Evolutionary conservation across 2,888 invertebrate genomes (phyloP).

Genomic region (Oscheius sp.): DNA sequence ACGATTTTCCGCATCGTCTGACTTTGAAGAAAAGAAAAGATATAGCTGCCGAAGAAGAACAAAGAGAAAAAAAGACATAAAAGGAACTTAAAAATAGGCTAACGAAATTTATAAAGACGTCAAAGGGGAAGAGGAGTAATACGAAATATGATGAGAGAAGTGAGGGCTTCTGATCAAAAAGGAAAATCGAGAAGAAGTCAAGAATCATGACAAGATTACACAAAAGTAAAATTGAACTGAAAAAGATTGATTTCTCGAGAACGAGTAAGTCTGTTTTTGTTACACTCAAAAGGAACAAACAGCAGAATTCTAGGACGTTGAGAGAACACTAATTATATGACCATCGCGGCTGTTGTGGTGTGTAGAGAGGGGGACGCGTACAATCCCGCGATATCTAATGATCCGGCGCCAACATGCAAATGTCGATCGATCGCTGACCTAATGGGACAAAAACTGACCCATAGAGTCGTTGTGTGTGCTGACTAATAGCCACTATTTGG

Average conservation of each 20-base stretch:
- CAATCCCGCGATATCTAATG: slow-evolving; percentile 27
- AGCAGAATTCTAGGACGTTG: too few relatives aligned
- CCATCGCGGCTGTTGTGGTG: neutral
- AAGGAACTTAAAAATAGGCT: too few relatives aligned
- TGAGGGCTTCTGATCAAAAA: neutral
- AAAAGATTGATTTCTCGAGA: too few relatives aligned
- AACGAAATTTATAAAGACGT: neutral
- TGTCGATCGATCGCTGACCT: slow-evolving; percentile 17
- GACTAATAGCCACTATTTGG: too few relatives aligned
- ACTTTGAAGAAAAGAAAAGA: neutral
- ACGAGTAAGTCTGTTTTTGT: too few relatives aligned
- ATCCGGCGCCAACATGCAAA: slow-evolving; percentile 27
- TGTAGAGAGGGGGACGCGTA: slow-evolving; percentile 9
- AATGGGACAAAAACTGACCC: slow-evolving; percentile 6
- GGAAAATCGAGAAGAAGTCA: neutral
- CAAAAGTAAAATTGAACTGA: neutral
- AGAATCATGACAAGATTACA: neutral
- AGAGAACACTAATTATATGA: neutral
- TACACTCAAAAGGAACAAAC: too few relatives aligned
- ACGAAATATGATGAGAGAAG: neutral
- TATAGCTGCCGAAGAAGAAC: neutral
- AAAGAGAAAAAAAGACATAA: too few relatives aligned
- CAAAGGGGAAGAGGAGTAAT: neutral
- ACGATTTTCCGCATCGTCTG: neutral
- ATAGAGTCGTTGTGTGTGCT: neutral